Evolutionary conservation across 2,113 vertebrate species (phyloP).

Genomic region (Amblyornis subalaris): DNA sequence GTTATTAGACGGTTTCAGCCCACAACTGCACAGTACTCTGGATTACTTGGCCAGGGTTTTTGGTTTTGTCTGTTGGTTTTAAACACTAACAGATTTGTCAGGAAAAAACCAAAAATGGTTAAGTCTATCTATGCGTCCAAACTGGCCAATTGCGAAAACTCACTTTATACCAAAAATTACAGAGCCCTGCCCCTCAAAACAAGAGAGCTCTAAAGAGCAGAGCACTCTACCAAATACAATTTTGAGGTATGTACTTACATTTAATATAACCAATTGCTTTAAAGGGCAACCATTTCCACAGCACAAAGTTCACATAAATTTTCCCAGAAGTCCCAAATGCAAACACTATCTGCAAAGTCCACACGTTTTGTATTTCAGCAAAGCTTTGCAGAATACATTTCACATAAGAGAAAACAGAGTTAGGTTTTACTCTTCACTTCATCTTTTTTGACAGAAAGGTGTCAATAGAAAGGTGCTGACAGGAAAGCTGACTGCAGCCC

Average conservation of each 20-base stretch:
- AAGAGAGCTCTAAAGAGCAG: neutral
- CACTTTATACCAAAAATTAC: neutral
- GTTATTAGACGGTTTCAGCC: neutral
- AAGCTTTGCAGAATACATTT: conserved; percentile 34
- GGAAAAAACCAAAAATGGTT: neutral
- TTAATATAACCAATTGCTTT: conserved; percentile 6
- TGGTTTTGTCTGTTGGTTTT: neutral
- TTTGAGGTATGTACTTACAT: neutral
- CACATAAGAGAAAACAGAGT: conserved; percentile 34
- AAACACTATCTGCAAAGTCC: conserved; percentile 50
- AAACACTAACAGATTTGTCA: neutral
- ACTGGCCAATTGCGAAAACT: neutral
- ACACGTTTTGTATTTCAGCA: conserved; percentile 25
- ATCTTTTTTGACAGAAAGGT: conserved; percentile 63
- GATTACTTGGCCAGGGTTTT: neutral
- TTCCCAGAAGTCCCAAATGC: conserved; percentile 8
- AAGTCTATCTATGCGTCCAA: neutral
- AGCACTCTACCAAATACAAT: neutral
- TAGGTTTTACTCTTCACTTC: conserved; percentile 34
- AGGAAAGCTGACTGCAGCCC: conserved; percentile 29
- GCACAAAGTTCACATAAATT: conserved; percentile 45
- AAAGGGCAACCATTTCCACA: conserved; percentile 1
- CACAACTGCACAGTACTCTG: neutral
- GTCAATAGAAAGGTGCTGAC: conserved; percentile 13
- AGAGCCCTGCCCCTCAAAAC: neutral